Evolutionary conservation across 2,888 invertebrate genomes (phyloP), one percentile per base, ranked within the genome.

Genomic region (Himalopsyche anomala): DNA sequence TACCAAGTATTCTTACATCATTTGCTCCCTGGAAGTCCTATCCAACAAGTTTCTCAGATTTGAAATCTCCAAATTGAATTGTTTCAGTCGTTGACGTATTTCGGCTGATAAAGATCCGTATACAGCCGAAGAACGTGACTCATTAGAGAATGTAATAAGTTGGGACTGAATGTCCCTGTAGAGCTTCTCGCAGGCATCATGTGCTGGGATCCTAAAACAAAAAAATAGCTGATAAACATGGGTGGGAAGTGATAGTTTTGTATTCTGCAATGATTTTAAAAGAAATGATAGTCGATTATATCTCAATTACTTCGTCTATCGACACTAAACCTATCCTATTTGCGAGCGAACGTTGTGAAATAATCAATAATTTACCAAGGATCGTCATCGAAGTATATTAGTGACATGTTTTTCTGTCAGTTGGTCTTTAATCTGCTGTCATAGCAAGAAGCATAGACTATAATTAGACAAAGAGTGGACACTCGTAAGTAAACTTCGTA

Each of bases 171-270:
- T 94, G 89, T 95, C 94, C 80, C 94, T 92, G 89, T 93, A 94
- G 38, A 95, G 90, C 87, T 94, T 94, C 89, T 95, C 95, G 89
- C 95, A 95, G 0, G 95, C 94, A 89, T 95, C 95, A 90, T 94
- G 94, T 90, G 96, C 95, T 0, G 92, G 90, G 17, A 95, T 91
- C 96, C 95, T 95, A 28, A 45, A 83, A 86, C 11, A 82, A 42
- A 9, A 42, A 79, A 55, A 5, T 36, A 17, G 4, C 8, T 9
- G 36, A 51, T 28, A 82, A 82, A 80, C 15, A 17, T 17, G 40
- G 80, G 36, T 54, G 19, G 9, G 17, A 83, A 17, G 74, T 51
- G 51, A 36, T 69, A 36, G 36, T n/a, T 80, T 38, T 17, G 17
- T 79, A 42, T 55, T 9, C 11, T 12, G 62, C 11, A 19, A 62